A percentile compares a stretch with the other conserved stretches of the same genome.
These are phyloP conservation scores for Kryptolebias ocellatus DNA, from an alignment of 2,797 vertebrate species.

Conservation along the genomic window DNA sequence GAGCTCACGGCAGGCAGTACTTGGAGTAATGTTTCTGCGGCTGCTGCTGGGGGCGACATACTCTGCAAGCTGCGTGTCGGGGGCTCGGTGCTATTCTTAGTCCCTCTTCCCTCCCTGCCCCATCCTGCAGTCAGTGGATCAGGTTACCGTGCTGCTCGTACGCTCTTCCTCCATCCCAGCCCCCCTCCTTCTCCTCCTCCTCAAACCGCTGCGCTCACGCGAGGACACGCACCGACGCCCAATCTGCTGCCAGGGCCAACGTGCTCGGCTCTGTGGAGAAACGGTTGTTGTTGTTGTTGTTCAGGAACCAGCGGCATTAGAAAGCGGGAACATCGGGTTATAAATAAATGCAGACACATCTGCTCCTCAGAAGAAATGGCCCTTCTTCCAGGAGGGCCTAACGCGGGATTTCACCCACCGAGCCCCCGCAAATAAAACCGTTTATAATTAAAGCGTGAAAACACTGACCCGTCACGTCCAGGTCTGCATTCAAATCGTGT, in stretches of 20 bases:
- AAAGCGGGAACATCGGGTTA: conserved; percentile 54
- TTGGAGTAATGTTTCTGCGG: conserved; percentile 48
- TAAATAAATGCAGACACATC: conserved; percentile 65
- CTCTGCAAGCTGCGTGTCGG: conserved; percentile 61
- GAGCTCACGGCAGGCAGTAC: conserved; percentile 51
- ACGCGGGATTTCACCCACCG: conserved; percentile 18
- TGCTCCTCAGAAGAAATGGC: conserved; percentile 37
- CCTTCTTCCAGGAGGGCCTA: conserved; percentile 12
- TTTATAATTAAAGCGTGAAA: background rate
- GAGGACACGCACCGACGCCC: conserved; percentile 35
- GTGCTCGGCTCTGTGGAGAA: conserved; percentile 52
- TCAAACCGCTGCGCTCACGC: conserved; percentile 34
- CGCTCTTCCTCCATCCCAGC: conserved; percentile 47
- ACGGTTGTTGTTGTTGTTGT: conserved; percentile 63
- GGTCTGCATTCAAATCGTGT: background rate
- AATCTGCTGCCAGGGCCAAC: conserved; percentile 46
- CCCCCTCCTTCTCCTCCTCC: conserved; percentile 4
- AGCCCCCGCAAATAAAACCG: conserved; percentile 1
- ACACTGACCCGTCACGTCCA: background rate
- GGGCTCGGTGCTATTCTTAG: conserved; percentile 75
- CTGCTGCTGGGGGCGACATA: conserved; percentile 29
- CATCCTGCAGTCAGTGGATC: conserved; percentile 77
- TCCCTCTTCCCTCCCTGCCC: conserved; percentile 62
- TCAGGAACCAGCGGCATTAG: conserved; percentile 52
- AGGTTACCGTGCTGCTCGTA: conserved; percentile 69